These are phyloP conservation scores for Halcyon badia DNA, from an alignment of 2,797 vertebrate genomes.

Conservation along the genomic window DNA sequence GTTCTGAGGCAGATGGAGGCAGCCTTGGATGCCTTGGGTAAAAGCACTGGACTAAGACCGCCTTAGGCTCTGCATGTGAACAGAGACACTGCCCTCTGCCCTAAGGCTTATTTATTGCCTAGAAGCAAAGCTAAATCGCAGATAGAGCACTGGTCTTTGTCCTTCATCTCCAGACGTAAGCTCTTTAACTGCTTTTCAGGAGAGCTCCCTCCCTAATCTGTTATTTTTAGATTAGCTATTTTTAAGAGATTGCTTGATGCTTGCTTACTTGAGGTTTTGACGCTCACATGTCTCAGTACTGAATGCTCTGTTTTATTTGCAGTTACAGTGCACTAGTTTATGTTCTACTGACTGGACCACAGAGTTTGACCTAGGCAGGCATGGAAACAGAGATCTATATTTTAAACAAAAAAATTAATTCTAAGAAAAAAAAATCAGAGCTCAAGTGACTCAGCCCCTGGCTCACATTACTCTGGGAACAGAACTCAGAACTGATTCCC, in stretches of 20 bases:
- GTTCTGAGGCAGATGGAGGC: not conserved
- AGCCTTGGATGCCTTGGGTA: not conserved
- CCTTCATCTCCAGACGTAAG: not conserved
- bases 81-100: not conserved
- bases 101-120: not conserved
- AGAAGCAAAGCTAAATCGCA: not conserved
- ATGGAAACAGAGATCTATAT: not conserved
- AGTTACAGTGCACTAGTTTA: not conserved
- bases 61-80: not conserved
- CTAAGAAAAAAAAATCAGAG: not conserved
- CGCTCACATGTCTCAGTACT: not conserved
- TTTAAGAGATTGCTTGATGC: slow-evolving; percentile 23
- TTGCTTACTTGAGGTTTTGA: not conserved
- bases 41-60: not conserved
- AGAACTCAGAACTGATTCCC: not conserved
- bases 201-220: slow-evolving; percentile 9
- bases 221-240: slow-evolving; percentile 63
- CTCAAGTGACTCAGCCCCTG: not conserved
- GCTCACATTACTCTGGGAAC: not conserved
- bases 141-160: not conserved
- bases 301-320: not conserved
- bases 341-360: not conserved
- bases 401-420: not conserved
- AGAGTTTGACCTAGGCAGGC: not conserved
- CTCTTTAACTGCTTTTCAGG: slow-evolving; percentile 36